phyloP scores from a whole-genome alignment of 2,888 invertebrate genomes.

The Catocala fraxini region DNA sequence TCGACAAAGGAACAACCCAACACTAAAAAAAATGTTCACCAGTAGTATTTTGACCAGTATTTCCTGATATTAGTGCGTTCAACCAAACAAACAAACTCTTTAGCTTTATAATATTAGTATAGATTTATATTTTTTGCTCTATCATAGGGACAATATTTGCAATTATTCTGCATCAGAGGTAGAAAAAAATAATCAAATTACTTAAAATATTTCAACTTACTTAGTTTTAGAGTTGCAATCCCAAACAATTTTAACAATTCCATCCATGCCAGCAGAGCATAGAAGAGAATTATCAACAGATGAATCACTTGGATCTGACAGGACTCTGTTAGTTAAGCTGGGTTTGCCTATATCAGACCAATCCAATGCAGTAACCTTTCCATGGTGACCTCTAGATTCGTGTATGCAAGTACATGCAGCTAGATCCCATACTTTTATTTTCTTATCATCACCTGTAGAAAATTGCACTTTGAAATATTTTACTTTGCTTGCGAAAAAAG shows the following conservation, averaged over 20 bases:
- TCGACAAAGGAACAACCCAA: too few species aligned
- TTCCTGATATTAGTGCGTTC: too few species aligned
- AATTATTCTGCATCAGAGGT: too few species aligned
- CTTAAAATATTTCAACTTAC: slow-evolving; percentile 57
- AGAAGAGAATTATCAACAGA: slow-evolving; percentile 80
- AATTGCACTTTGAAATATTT: too few species aligned
- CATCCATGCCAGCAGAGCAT: slow-evolving; percentile 90
- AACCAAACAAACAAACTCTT: too few species aligned
- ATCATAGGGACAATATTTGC: too few species aligned
- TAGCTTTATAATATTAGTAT: too few species aligned
- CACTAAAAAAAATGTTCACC: too few species aligned
- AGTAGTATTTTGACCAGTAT: too few species aligned
- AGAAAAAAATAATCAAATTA: too few species aligned
- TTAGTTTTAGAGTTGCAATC: slow-evolving; percentile 83
- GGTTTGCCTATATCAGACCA: slow-evolving; percentile 86
- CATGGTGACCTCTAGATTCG: slow-evolving; percentile 90
- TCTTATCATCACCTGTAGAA: slow-evolving; percentile 89
- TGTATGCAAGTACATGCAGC: slow-evolving; percentile 88
- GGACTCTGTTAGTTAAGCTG: slow-evolving; percentile 70
- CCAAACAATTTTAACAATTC: slow-evolving; percentile 89
- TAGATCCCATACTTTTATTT: slow-evolving; percentile 92
- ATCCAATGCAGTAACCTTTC: slow-evolving; percentile 88
- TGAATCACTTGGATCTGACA: slow-evolving; percentile 64
- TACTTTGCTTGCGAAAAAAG: too few species aligned
- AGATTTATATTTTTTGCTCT: too few species aligned